A percentile compares a stretch with the other conserved stretches of the same genome.
Evolutionary conservation across 2,888 invertebrate species (phyloP).

Genomic region (Spilosoma lubricipeda): DNA sequence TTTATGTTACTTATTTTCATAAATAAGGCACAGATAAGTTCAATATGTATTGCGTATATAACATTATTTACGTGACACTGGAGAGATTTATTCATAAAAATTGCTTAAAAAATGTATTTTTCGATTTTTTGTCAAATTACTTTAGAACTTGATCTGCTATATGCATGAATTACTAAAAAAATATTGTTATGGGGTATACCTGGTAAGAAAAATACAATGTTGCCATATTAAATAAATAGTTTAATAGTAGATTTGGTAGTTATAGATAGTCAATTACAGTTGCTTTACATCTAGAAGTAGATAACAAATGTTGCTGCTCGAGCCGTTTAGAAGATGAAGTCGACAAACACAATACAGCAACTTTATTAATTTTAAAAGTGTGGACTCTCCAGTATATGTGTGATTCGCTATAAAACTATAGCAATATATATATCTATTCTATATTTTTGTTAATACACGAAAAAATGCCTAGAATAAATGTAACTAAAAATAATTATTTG

Average conservation of each 20-base stretch:
- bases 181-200: too few relatives aligned
- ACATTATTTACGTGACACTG: conserved; percentile 6
- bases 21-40: conserved; percentile 21
- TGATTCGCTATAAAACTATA: conserved; percentile 15
- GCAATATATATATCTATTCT: conserved; percentile 41
- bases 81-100: conserved; percentile 7
- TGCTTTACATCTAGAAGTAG: not conserved
- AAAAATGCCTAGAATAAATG: conserved; percentile 43
- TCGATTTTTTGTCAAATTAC: too few relatives aligned
- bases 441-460: conserved; percentile 43
- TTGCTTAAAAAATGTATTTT: too few relatives aligned
- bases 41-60: conserved; percentile 16
- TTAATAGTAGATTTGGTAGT: too few relatives aligned
- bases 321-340: not conserved
- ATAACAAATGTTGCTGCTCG: too few relatives aligned
- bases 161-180: too few relatives aligned
- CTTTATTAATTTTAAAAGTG: not conserved
- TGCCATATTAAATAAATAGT: too few relatives aligned
- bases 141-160: too few relatives aligned
- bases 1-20: conserved; percentile 1
- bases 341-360: not conserved
- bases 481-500: conserved; percentile 32
- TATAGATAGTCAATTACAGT: not conserved
- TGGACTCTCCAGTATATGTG: conserved; percentile 17
- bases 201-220: too few relatives aligned